Base-by-base conservation (phyloP, 2,888 invertebrate genomes). In the Amaurobius ferox region DNA sequence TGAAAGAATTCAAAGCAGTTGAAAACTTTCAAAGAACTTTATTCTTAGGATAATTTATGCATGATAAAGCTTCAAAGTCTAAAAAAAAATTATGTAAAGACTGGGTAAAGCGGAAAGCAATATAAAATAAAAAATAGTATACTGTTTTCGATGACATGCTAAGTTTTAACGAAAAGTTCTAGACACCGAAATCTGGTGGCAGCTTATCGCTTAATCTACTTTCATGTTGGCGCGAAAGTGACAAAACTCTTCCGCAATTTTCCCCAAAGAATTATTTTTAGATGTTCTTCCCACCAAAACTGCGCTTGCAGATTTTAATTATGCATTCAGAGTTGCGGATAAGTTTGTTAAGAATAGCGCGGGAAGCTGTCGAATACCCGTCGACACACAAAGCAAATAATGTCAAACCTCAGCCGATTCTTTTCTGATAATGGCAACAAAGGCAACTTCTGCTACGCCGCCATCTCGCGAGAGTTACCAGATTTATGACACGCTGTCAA, bases 401-500 rank as follows among this genome's bases (percentile, higher is more conserved):
- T 85, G 77, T 85, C 77, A 77, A 48, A 76, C 62, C 64, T 48
- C 48, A 39, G 35, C 62, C 64, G 71, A 64, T 85, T 55, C 72
- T 77, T 83, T 83, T 77, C 83, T 66, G 77, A 76, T 83, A 83
- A 83, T 83, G 64, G 76, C 66, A 72, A 73, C 68, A 81, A 81
- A 77, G 77, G 72, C 70, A 71, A 83, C 44, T 77, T 76, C 67
- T 68, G 28, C 48, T 68, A 35, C 30, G 62, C 29, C 40, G 32
- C 68, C 62, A 62, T 70, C 77, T 85, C 83, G 66, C 30, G 77
- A 73, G 67, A 72, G 77, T 85, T 85, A 72, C 83, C 77, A 85
- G 77, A 85, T 85, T 77, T 77, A 85, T 85, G 77, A 85, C 83
- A 77, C 67, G 64, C 77, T 85, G 83, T 85, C 83, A 85, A 77